A percentile compares a stretch with the other conserved stretches of the same genome.
phyloP scores from a whole-genome alignment of 2,888 invertebrate genomes.

The Chelonus formosanus region DNA sequence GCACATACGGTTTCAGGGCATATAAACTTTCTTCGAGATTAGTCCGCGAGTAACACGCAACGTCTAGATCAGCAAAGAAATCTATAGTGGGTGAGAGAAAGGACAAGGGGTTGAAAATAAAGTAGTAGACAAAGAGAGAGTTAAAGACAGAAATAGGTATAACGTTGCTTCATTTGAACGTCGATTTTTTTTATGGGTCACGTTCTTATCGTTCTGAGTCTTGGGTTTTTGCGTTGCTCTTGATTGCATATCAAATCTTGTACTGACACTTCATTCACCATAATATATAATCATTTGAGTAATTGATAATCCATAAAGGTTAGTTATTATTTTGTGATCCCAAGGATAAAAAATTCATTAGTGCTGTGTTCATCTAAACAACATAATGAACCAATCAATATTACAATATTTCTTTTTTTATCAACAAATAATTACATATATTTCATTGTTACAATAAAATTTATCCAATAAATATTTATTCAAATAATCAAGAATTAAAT shows the following conservation, averaged over 20 bases:
- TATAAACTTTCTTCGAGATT: conserved; percentile 60
- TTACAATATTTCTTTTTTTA: too few relatives aligned
- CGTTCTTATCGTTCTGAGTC: conserved; percentile 52
- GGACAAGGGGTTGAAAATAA: conserved; percentile 15
- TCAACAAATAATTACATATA: too few relatives aligned
- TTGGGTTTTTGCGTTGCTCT: conserved; percentile 56
- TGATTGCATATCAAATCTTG: conserved; percentile 50
- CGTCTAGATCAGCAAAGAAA: conserved; percentile 32
- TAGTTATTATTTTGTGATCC: too few relatives aligned
- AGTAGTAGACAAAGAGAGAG: background rate
- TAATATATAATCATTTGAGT: conserved; percentile 24
- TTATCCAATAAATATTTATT: too few relatives aligned
- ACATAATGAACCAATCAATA: too few relatives aligned
- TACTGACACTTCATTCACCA: background rate
- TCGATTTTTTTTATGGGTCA: conserved; percentile 61
- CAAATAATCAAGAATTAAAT: too few relatives aligned
- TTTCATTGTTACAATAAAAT: too few relatives aligned
- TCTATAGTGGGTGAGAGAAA: background rate
- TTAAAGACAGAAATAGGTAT: conserved; percentile 6
- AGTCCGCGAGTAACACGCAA: conserved; percentile 54
- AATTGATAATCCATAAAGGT: too few relatives aligned
- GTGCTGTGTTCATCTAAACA: too few relatives aligned
- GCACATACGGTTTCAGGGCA: conserved; percentile 45
- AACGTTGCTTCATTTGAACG: conserved; percentile 45
- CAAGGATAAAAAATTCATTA: too few relatives aligned